These are phyloP conservation scores for Junonia oenone DNA, from an alignment of 2,888 invertebrate genomes.

Conservation along the genomic window DNA sequence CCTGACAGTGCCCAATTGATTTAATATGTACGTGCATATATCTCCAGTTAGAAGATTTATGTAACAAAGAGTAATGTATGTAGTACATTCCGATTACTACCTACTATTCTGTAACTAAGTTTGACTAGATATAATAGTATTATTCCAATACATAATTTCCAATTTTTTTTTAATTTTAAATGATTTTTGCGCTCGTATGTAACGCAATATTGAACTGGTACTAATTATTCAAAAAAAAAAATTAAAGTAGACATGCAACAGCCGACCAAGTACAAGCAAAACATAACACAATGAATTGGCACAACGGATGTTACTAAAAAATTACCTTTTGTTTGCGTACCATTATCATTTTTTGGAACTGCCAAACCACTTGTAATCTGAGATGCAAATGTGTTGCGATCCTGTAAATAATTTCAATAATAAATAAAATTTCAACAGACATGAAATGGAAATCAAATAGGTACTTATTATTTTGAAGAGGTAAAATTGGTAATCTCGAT, in stretches of 20 bases:
- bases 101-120: no score
- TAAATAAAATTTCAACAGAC: background rate
- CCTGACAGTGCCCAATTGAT: no score
- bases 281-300: constrained; percentile 21
- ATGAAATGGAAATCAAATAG: background rate
- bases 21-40: no score
- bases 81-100: no score
- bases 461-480: no score
- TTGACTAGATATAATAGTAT: no score
- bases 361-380: constrained; percentile 85
- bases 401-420: constrained; percentile 46
- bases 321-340: constrained; percentile 51
- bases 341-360: constrained; percentile 64
- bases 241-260: background rate
- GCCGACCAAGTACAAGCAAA: background rate
- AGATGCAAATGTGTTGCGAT: constrained; percentile 85
- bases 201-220: background rate
- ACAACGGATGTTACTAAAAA: constrained; percentile 29
- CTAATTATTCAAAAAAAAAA: background rate
- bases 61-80: no score
- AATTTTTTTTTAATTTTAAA: background rate
- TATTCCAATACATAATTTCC: no score
- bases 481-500: no score
- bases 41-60: no score
- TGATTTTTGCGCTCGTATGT: background rate